Base-by-base conservation (phyloP, 2,888 invertebrate species). In the Acleris holmiana region DNA sequence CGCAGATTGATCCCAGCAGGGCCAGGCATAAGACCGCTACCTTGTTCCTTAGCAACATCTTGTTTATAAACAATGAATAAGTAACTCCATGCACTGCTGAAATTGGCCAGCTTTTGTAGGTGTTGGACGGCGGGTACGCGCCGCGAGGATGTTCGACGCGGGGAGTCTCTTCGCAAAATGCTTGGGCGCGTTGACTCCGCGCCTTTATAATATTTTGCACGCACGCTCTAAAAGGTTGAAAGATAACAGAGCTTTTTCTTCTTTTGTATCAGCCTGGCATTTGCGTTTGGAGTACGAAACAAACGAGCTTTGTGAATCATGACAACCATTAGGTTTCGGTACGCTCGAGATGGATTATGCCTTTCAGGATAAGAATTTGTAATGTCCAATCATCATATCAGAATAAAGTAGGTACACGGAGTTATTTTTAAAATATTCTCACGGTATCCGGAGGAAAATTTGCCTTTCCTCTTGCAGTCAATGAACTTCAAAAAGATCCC, bases 81-180 rank as follows among this genome's bases (percentile, higher is more conserved):
- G 23, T n/a, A 25, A 25, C 51, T 47, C 44, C 64, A 64, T 64
- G 15, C 58, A 59, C 58, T 41, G 68, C 66, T 72, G 54, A 73
- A 68, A 68, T 63, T 44, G 61, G 55, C 65, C 66, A 63, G 68
- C 67, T 35, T 13, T 71, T 64, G 70, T 62, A 57, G 50, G 67
- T 65, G 17, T 7, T 23, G 44, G 68, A 19, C 44, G 44, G 18
- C 15, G n/a, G 67, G 72, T 72, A 73, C 85, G 83, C 83, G 84
- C 69, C 81, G 84, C 83, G 82, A 78, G 80, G 82, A 82, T 86
- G 91, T 91, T 84, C 81, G 86, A 77, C 85, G 80, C 81, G 81
- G 88, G 88, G 89, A 89, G 88, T 82, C 89, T 80, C 85, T 86
- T 84, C 79, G 89, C 91, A 86, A 91, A 91, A 91, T 92, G 91